phyloP scores from a whole-genome alignment of 64 coral and sea anemone genomes.

The Hydrozoanthus tunicans region DNA sequence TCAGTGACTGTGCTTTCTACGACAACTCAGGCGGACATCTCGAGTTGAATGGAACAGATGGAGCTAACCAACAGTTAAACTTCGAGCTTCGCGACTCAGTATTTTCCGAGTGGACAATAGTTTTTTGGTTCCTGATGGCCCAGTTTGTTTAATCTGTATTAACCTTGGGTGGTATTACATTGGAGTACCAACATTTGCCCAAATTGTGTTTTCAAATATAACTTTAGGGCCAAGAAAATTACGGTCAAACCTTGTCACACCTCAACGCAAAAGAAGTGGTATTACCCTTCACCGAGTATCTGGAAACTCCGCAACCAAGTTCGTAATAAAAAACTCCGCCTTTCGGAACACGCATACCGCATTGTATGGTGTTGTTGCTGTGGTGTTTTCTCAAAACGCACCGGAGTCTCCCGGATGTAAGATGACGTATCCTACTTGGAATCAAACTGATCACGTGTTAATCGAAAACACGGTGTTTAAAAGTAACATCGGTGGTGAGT shows the following conservation, averaged over 20 bases:
- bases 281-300: not conserved
- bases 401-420: constrained; percentile 31
- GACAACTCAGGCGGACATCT: not conserved
- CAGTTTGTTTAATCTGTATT: constrained; percentile 11
- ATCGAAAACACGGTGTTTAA: constrained; percentile 25
- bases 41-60: not conserved
- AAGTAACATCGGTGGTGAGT: not conserved
- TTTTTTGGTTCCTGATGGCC: not conserved
- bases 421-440: constrained; percentile 33
- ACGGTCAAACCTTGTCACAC: not conserved
- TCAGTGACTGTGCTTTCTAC: not conserved
- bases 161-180: not conserved
- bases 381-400: constrained; percentile 7
- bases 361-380: not conserved
- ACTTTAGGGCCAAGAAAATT: not conserved
- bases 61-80: not conserved
- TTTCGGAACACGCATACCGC: constrained; percentile 5
- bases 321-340: constrained; percentile 1
- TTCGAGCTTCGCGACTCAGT: constrained; percentile 14
- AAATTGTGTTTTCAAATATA: not conserved
- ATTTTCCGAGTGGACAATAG: constrained; percentile 1
- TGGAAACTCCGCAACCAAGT: not conserved
- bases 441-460: constrained; percentile 22
- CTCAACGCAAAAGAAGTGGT: not conserved
- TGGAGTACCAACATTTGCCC: not conserved